A percentile compares a stretch with the other conserved stretches of the same genome.
Evolutionary conservation across 1,140 invertebrate species (phyloP).

Genomic region (Oppia nitens): DNA sequence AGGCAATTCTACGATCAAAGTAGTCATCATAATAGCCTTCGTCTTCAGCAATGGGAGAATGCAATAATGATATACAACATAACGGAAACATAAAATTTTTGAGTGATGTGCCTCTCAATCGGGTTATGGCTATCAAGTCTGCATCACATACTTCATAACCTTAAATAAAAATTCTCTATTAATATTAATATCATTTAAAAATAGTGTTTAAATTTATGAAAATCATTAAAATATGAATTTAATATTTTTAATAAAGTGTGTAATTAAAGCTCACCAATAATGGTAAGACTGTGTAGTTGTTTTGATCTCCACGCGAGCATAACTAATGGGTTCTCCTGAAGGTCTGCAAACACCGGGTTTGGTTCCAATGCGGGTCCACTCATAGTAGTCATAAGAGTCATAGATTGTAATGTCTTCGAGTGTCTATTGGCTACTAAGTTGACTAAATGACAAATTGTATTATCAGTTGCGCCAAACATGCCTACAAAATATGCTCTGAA

Average conservation of each 20-base stretch:
- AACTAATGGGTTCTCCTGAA: slow-evolving; percentile 45
- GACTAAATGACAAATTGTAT: slow-evolving; percentile 1
- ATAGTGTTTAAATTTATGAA: no score
- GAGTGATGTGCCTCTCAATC: slow-evolving; percentile 41
- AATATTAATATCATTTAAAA: neutral
- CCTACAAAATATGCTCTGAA: slow-evolving; percentile 46
- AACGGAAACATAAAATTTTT: slow-evolving; percentile 44
- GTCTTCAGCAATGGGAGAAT: slow-evolving; percentile 4
- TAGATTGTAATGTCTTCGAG: slow-evolving; percentile 39
- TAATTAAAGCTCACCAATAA: slow-evolving; percentile 32
- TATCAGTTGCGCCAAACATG: neutral
- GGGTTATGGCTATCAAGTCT: slow-evolving; percentile 48
- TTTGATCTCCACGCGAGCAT: slow-evolving; percentile 56
- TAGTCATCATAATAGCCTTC: slow-evolving; percentile 4
- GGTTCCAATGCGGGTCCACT: slow-evolving; percentile 23
- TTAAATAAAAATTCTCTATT: slow-evolving; percentile 15
- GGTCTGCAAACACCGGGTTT: slow-evolving; percentile 24
- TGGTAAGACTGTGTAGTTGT: slow-evolving; percentile 44
- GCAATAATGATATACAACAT: slow-evolving; percentile 24
- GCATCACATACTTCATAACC: slow-evolving; percentile 43
- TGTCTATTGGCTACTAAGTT: slow-evolving; percentile 39
- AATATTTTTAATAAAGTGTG: neutral
- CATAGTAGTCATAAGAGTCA: slow-evolving; percentile 51
- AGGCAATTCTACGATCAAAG: no score
- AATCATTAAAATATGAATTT: no score